These are phyloP conservation scores for Poecilus cupreus DNA, from an alignment of 2,888 invertebrate genomes.

Conservation along the genomic window DNA sequence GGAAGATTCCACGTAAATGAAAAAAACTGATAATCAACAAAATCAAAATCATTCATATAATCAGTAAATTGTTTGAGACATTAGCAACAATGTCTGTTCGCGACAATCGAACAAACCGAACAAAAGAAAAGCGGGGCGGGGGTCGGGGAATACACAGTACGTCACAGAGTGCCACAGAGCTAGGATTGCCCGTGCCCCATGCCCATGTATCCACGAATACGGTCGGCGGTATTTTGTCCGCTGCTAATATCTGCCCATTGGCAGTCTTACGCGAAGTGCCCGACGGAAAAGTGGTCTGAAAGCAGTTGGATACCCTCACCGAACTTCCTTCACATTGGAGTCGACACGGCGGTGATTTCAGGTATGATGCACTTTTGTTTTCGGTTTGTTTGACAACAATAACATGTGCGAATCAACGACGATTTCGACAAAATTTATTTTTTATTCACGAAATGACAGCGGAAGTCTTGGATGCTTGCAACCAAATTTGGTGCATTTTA, in stretches of 20 bases:
- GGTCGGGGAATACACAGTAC: not conserved
- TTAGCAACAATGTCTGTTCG: not conserved
- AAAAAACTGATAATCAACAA: too few species aligned
- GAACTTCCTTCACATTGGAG: not conserved
- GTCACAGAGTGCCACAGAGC: not conserved
- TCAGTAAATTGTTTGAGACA: not conserved
- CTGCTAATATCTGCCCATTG: not conserved
- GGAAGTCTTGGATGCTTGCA: too few species aligned
- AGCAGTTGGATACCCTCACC: not conserved
- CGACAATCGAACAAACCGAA: not conserved
- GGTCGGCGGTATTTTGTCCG: not conserved
- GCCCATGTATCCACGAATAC: not conserved
- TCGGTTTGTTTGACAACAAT: not conserved
- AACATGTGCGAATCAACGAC: not conserved
- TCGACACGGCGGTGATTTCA: conserved; percentile 25
- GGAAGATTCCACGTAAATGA: too few species aligned
- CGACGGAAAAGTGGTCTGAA: not conserved
- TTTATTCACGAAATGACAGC: too few species aligned
- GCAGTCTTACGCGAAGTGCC: not conserved
- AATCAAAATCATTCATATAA: too few species aligned
- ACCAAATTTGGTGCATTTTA: too few species aligned
- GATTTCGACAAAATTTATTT: too few species aligned
- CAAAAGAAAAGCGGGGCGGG: not conserved
- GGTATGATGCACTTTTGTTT: conserved; percentile 1
- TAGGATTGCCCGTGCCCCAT: too few species aligned